Conservation (phyloP, 2,797 vertebrate species). For the Brachyrhaphis roseni region DNA sequence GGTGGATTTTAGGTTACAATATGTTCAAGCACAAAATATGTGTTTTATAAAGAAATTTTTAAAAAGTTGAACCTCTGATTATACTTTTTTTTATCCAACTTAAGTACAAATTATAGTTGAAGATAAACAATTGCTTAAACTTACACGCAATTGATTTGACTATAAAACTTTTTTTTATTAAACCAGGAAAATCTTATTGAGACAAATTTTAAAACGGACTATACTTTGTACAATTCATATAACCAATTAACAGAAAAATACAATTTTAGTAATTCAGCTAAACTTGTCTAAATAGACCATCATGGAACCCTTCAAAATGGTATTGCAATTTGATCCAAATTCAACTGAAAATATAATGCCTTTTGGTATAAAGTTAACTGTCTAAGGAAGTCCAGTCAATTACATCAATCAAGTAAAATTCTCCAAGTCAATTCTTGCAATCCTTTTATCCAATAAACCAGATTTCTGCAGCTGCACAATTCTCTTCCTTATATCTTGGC, state of each 20-base stretch:
- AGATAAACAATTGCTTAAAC: background rate
- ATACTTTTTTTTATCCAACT: background rate
- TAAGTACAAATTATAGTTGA: background rate
- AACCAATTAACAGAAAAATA: background rate
- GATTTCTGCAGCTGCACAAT: background rate
- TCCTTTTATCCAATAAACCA: background rate
- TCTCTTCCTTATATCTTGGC: background rate
- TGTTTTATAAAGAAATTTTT: background rate
- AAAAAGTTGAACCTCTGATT: background rate
- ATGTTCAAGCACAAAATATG: background rate
- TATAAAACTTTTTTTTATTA: background rate
- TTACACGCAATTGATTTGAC: background rate
- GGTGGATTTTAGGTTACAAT: conserved; percentile 34
- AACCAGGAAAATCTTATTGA: background rate
- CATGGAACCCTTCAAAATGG: background rate
- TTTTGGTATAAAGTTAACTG: background rate
- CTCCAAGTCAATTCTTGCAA: background rate
- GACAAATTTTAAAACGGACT: background rate
- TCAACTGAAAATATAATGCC: background rate
- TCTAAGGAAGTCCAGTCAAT: background rate
- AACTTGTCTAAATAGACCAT: conserved; percentile 11
- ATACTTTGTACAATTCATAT: background rate
- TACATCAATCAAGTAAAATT: background rate
- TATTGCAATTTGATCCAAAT: background rate
- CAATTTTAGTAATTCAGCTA: conserved; percentile 6